Evolutionary conservation across 2,113 vertebrate species (phyloP).

Genomic region (Tetrax tetrax): DNA sequence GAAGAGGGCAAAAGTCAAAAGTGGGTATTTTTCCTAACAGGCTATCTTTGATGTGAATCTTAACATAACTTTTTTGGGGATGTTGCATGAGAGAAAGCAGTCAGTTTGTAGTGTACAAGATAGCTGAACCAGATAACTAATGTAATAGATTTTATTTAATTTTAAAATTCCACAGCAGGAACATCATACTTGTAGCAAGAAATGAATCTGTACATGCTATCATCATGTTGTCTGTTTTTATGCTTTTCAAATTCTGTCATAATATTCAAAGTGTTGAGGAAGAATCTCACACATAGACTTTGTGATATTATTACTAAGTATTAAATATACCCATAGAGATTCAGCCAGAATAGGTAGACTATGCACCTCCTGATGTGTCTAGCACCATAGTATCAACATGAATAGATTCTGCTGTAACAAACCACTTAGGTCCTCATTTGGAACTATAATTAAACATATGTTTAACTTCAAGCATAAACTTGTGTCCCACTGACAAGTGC

Average conservation of each 20-base stretch:
- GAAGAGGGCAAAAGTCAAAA: not conserved
- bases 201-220: not conserved
- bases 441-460: not conserved
- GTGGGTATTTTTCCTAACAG: not conserved
- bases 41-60: not conserved
- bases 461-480: not conserved
- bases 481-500: not conserved
- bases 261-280: not conserved
- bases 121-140: not conserved
- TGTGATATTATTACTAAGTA: not conserved
- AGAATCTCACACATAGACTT: not conserved
- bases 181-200: not conserved
- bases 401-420: not conserved
- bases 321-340: not conserved
- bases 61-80: not conserved
- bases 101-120: not conserved
- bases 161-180: not conserved
- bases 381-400: not conserved
- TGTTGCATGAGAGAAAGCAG: not conserved
- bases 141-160: not conserved
- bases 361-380: not conserved
- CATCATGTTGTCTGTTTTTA: not conserved
- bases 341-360: not conserved
- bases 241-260: not conserved
- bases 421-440: not conserved